Evolutionary conservation across 1,140 invertebrate species (phyloP), one percentile per base, ranked within the genome.

Genomic region (Trichogramma pretiosum): DNA sequence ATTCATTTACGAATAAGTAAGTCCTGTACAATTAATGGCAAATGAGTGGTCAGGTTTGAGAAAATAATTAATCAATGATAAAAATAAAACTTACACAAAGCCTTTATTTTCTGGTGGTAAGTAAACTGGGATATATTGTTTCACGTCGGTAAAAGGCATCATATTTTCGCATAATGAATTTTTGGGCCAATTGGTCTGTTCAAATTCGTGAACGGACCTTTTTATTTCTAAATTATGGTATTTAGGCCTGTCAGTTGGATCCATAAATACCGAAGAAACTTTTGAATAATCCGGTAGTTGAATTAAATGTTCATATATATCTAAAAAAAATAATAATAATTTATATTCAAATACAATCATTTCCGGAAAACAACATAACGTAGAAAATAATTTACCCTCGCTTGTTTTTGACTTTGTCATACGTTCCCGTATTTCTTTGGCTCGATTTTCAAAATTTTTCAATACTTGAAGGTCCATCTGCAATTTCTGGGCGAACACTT

Each of bases 21-120:
- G 75, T 59, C 50, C 77, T 80, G 59, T 36, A 67, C 52, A 50
- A 44, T 24, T 46, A 44, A 17, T 22, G 11, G 24, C 11, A 28
- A 28, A 3, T 34, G n/a, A 5, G 4, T 14, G n/a, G 3, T 34
- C 18, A 5, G 4, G 11, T 11, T 34, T 5, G 18, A n/a, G 11
- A 32, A 34, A 41, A 30, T 11, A 14, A 47, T 16, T 32, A 28
- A 32, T 47, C 10, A n/a, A n/a, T n/a, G n/a, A n/a, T n/a, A n/a
- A 19, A 18, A 48, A 48, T 24, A 43, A 53, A 49, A 67, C 74
- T 77, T 73, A 86, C 85, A 78, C 75, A 63, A 80, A 79, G 43
- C 84, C 84, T 64, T 86, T 86, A 63, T 86, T 84, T 64, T 86
- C 81, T 40, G 83, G 80, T 1, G 82, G 78, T 49, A 87, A 65